These are phyloP conservation scores for Xestia xanthographa DNA, from an alignment of 2,888 invertebrate genomes.

Conservation along the genomic window DNA sequence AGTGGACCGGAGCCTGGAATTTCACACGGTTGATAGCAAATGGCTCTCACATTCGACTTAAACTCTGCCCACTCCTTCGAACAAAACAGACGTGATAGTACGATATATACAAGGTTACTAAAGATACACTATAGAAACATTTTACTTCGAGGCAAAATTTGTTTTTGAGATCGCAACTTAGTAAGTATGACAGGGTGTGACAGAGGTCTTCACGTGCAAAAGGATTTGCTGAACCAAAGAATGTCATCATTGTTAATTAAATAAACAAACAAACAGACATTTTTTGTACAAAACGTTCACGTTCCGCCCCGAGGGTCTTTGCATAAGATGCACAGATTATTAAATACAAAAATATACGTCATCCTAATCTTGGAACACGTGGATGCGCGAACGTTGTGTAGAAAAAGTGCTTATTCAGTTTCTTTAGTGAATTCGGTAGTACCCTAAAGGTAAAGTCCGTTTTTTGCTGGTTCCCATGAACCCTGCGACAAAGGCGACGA, in stretches of 20 bases:
- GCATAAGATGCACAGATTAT: slow-evolving; percentile 84
- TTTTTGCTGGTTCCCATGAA: slow-evolving; percentile 90
- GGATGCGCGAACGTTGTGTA: slow-evolving; percentile 80
- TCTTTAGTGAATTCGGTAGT: slow-evolving; percentile 80
- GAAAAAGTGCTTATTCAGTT: slow-evolving; percentile 89
- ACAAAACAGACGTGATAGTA: not conserved
- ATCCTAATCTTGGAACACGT: slow-evolving; percentile 86
- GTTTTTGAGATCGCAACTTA: slow-evolving; percentile 26
- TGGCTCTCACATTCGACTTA: not conserved
- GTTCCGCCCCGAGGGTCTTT: slow-evolving; percentile 59
- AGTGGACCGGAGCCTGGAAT: not conserved
- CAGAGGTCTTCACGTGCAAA: slow-evolving; percentile 39
- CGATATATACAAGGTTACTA: not conserved
- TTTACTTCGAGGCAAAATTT: not conserved
- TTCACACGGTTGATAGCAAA: not conserved
- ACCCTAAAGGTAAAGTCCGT: slow-evolving; percentile 85
- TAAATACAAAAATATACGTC: slow-evolving; percentile 75
- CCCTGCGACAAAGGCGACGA: slow-evolving; percentile 87
- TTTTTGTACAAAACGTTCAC: slow-evolving; percentile 51
- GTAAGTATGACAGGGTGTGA: slow-evolving; percentile 16
- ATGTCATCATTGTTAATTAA: slow-evolving; percentile 66
- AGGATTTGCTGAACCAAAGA: slow-evolving; percentile 41
- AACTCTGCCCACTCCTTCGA: not conserved
- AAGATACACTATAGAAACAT: not conserved
- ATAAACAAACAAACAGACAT: slow-evolving; percentile 65